A percentile compares a stretch with the other conserved stretches of the same genome.
phyloP scores from a whole-genome alignment of 2,888 invertebrate species.

The Caenorhabditis wallacei region DNA sequence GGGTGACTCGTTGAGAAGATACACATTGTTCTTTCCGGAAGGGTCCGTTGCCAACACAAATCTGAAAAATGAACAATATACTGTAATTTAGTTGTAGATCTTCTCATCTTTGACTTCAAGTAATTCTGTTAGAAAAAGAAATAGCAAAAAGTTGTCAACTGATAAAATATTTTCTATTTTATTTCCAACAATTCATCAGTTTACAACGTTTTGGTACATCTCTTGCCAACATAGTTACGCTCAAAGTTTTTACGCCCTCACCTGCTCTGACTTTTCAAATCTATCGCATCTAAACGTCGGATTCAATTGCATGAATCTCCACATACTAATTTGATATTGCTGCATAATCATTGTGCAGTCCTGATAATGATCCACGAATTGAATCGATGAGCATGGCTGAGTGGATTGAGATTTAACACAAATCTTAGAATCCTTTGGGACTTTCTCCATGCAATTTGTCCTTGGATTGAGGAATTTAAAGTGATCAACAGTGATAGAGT shows the following conservation, averaged over 20 bases:
- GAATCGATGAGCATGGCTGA: constrained; percentile 16
- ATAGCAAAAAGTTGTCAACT: too few species aligned
- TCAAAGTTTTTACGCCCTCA: too few species aligned
- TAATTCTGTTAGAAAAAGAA: too few species aligned
- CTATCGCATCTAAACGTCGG: constrained; percentile 44
- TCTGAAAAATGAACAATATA: too few species aligned
- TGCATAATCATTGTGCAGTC: constrained; percentile 20
- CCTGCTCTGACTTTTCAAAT: constrained; percentile 25
- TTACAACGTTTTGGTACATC: too few species aligned
- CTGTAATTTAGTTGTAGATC: too few species aligned
- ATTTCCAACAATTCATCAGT: too few species aligned
- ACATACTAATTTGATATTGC: constrained; percentile 27
- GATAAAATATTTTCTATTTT: too few species aligned
- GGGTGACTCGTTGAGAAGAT: constrained; percentile 14
- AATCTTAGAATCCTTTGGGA: background rate
- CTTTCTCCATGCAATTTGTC: constrained; percentile 5
- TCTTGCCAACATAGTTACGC: too few species aligned
- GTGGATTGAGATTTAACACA: constrained; percentile 20
- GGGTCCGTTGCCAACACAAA: constrained; percentile 37
- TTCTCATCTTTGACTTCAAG: too few species aligned
- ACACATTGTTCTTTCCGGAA: constrained; percentile 35
- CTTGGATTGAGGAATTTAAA: constrained; percentile 50
- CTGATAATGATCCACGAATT: constrained; percentile 8
- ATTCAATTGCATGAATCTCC: constrained; percentile 34
- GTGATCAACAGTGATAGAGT: constrained; percentile 27